A percentile compares a stretch with the other conserved stretches of the same genome.
Evolutionary conservation across 2,113 vertebrate genomes (phyloP).

Genomic region (Albula glossodonta): DNA sequence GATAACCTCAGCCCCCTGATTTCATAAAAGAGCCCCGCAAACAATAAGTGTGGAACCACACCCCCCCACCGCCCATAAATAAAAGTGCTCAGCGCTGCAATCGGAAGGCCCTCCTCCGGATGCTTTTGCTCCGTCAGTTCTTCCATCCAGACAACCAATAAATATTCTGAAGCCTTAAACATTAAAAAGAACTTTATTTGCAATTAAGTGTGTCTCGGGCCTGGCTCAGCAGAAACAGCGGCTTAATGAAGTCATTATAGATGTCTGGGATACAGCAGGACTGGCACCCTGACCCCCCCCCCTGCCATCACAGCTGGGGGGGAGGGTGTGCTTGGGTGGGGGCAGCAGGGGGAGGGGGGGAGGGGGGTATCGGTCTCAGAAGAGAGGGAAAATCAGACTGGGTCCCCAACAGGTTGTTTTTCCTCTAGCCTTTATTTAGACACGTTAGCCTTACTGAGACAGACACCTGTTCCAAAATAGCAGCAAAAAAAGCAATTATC

Average conservation of each 20-base stretch:
- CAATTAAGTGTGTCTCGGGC: conserved; percentile 17
- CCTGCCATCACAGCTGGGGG: neutral
- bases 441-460: too few relatives aligned
- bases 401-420: too few relatives aligned
- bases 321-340: neutral
- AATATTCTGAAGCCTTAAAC: conserved; percentile 30
- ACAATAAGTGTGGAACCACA: neutral
- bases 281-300: neutral
- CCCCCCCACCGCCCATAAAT: neutral
- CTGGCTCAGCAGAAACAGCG: conserved; percentile 13
- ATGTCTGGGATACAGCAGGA: conserved; percentile 29
- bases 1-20: neutral
- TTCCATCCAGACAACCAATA: conserved; percentile 28
- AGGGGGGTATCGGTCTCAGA: too few relatives aligned
- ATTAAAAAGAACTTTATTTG: conserved; percentile 33
- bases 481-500: too few relatives aligned
- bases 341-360: neutral
- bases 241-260: conserved; percentile 29
- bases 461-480: too few relatives aligned
- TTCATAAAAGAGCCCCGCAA: neutral
- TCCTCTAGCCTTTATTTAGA: too few relatives aligned
- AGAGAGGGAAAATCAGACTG: too few relatives aligned
- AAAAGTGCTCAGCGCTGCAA: neutral
- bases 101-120: conserved; percentile 6
- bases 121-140: neutral